phyloP scores from a whole-genome alignment of 2,113 vertebrate species.

The Callocephalon fimbriatum region DNA sequence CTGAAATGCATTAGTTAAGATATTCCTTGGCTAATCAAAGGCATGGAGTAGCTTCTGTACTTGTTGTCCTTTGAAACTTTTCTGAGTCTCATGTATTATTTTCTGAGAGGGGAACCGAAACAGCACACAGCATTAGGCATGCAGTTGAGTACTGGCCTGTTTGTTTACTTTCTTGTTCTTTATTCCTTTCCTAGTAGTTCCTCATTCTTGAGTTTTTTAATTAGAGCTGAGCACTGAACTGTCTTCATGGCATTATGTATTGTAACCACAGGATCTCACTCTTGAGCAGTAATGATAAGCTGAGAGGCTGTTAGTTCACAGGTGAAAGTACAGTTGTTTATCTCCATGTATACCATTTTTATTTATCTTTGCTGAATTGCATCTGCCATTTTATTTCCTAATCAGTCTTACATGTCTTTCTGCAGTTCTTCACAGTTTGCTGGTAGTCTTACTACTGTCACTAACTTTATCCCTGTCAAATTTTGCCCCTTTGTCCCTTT shows the following conservation, averaged over 20 bases:
- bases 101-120: not conserved
- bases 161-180: not conserved
- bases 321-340: not conserved
- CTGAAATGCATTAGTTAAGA: not conserved
- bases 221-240: not conserved
- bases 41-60: not conserved
- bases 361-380: not conserved
- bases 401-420: not conserved
- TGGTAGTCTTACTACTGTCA: not conserved
- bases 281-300: not conserved
- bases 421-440: not conserved
- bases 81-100: not conserved
- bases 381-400: not conserved
- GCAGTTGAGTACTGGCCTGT: not conserved
- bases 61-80: not conserved
- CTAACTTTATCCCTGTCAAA: not conserved
- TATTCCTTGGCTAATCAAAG: not conserved
- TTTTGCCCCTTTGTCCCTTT: not conserved
- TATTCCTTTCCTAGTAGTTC: not conserved
- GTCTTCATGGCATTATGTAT: not conserved
- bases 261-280: fast-evolving
- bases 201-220: not conserved
- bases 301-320: not conserved
- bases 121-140: not conserved
- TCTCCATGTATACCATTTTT: not conserved